Percentiles rank a stretch among this genome's conserved stretches.
phyloP scores from a whole-genome alignment of 2,113 vertebrate species.

The Danionella cerebrum region DNA sequence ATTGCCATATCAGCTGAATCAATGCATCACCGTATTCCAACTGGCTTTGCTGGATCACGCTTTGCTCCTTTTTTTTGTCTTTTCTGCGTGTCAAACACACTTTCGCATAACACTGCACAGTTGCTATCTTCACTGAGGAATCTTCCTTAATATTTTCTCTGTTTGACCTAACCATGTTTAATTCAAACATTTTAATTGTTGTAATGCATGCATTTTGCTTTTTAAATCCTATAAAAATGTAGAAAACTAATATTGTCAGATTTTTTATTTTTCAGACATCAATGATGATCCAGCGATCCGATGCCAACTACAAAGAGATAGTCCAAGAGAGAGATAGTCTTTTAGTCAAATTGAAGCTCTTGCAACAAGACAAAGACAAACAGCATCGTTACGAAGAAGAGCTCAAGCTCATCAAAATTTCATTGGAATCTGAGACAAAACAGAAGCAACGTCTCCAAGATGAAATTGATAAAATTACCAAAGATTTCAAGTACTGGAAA shows the following conservation, averaged over 20 bases:
- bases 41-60: conserved; percentile 5
- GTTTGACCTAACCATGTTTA: neutral
- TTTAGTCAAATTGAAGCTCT: conserved; percentile 78
- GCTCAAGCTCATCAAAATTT: conserved; percentile 75
- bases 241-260: neutral
- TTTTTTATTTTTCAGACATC: conserved; percentile 73
- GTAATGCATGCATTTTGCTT: neutral
- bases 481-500: conserved; percentile 85
- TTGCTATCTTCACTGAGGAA: neutral
- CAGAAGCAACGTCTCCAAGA: conserved; percentile 82
- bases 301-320: conserved; percentile 76
- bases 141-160: neutral
- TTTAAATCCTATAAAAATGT: neutral
- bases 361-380: conserved; percentile 84
- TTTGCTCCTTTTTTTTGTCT: neutral
- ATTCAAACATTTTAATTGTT: neutral
- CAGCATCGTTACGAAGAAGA: conserved; percentile 82
- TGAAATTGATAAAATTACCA: conserved; percentile 79
- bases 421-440: conserved; percentile 79
- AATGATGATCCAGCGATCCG: conserved; percentile 76
- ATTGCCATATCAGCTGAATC: neutral
- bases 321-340: conserved; percentile 81
- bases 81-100: neutral
- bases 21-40: neutral
- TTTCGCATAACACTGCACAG: neutral